These are phyloP conservation scores for Halictus quadricinctus DNA, from an alignment of 2,888 invertebrate genomes.

Conservation along the genomic window DNA sequence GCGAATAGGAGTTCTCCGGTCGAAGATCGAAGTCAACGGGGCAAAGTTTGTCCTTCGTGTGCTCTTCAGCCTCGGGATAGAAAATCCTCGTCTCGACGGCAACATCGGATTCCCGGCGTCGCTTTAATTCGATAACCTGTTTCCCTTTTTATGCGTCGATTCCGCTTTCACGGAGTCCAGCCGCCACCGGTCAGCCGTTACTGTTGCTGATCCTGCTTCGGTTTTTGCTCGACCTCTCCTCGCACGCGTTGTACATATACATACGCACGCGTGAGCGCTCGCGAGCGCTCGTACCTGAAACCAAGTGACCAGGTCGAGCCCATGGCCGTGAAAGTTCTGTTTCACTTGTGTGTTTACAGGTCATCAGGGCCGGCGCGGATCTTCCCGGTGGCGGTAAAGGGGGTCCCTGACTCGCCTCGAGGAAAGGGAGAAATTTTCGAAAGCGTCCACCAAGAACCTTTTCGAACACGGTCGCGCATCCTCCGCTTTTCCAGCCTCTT, in stretches of 20 bases:
- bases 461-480: conserved; percentile 23
- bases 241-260: conserved; percentile 24
- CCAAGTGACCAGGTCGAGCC: conserved; percentile 77
- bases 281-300: conserved; percentile 28
- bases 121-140: conserved; percentile 81
- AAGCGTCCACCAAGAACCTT: conserved; percentile 59
- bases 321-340: conserved; percentile 80
- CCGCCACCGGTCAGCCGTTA: conserved; percentile 23
- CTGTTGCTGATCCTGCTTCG: conserved; percentile 39
- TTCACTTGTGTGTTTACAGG: conserved; percentile 68
- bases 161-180: conserved; percentile 67
- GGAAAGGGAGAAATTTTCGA: conserved; percentile 71
- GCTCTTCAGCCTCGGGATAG: conserved; percentile 70
- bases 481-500: neutral
- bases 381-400: conserved; percentile 12
- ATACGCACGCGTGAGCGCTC: neutral
- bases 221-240: conserved; percentile 54
- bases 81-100: conserved; percentile 72
- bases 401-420: conserved; percentile 34
- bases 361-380: conserved; percentile 50
- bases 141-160: conserved; percentile 74
- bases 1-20: neutral
- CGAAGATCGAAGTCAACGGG: conserved; percentile 9
- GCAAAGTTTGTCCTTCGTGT: conserved; percentile 19
- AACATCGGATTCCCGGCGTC: conserved; percentile 60